Base-by-base conservation (phyloP, 2,888 invertebrate species). In the Epistrophe grossulariae region DNA sequence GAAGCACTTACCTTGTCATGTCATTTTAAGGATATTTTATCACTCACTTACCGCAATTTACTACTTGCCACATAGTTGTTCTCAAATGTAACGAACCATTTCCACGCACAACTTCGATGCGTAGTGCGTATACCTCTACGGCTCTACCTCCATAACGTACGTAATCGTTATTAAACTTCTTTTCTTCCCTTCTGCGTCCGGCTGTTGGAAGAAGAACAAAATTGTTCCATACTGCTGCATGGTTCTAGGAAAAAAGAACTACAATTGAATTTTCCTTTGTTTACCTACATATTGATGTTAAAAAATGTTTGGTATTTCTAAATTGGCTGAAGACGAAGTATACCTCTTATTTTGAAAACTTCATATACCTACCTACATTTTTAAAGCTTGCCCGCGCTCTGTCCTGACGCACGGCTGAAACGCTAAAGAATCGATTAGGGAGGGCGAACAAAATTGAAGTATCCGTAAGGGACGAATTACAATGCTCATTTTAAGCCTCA, bases 21-120 rank as follows among this genome's bases (percentile, higher is more conserved):
- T 83, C 83, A 87, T 79, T 87, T 82, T 87, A 83, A 87, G 87
- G 87, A 87, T 83, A 83, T 83, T 87, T 87, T 87, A 87, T 79
- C 87, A 87, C 87, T 87, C 87, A 83, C 83, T 87, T 87, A 83
- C 87, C 83, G 60, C 83, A 87, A 87, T 87, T 87, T 83, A 87
- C 83, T 73, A 71, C 79, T 70, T 74, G 66, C 79, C 79, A 82
- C 82, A 83, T 70, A 82, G 79, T 79, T 79, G 71, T 76, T 52
- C 64, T 62, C 48, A 71, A 81, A 70, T 71, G 85, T 87, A 87
- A 87, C 83, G 83, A 83, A 83, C 87, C 83, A 28, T 87, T 76
- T 43, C 83, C 87, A 82, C 79, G 72, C 76, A 82, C 73, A 68
- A 60, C 19, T 38, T 11, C 40, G 10, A 24, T 62, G 62, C 40